A percentile compares a stretch with the other conserved stretches of the same genome.
These are phyloP conservation scores for Scelioninae gen. 1 DNA, from an alignment of 2,888 invertebrate genomes.

Conservation along the genomic window DNA sequence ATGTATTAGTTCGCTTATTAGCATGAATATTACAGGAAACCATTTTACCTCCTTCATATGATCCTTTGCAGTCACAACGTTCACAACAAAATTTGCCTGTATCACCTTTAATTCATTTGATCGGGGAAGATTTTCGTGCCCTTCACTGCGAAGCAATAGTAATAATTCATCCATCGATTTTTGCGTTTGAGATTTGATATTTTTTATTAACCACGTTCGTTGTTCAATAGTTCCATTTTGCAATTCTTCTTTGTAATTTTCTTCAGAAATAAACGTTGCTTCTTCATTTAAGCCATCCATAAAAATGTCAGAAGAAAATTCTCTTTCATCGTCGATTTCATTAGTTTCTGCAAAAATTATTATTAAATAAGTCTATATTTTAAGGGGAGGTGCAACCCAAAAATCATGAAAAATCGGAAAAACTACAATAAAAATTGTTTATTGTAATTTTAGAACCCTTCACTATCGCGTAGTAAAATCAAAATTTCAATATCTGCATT, in stretches of 20 bases:
- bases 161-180: constrained; percentile 41
- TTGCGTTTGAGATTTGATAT: constrained; percentile 26
- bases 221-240: constrained; percentile 23
- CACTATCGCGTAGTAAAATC: constrained; percentile 10
- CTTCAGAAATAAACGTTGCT: not conserved
- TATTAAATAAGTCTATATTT: too few species aligned
- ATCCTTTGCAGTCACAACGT: constrained; percentile 53
- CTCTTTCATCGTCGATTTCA: not conserved
- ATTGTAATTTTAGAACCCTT: constrained; percentile 3
- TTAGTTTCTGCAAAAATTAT: constrained; percentile 17
- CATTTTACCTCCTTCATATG: constrained; percentile 29
- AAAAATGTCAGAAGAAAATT: not conserved
- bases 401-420: constrained; percentile 6
- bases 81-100: constrained; percentile 70
- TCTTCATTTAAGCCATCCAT: constrained; percentile 1
- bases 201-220: constrained; percentile 24
- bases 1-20: constrained; percentile 57
- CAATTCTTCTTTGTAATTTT: constrained; percentile 6
- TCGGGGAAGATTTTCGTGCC: constrained; percentile 27
- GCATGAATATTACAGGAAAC: constrained; percentile 58
- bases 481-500: constrained; percentile 5
- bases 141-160: constrained; percentile 36
- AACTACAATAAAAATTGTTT: not conserved
- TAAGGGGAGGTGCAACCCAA: too few species aligned
- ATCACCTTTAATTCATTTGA: constrained; percentile 68